These are phyloP conservation scores for Limnephilus rhombicus DNA, from an alignment of 2,888 invertebrate genomes.

Conservation along the genomic window DNA sequence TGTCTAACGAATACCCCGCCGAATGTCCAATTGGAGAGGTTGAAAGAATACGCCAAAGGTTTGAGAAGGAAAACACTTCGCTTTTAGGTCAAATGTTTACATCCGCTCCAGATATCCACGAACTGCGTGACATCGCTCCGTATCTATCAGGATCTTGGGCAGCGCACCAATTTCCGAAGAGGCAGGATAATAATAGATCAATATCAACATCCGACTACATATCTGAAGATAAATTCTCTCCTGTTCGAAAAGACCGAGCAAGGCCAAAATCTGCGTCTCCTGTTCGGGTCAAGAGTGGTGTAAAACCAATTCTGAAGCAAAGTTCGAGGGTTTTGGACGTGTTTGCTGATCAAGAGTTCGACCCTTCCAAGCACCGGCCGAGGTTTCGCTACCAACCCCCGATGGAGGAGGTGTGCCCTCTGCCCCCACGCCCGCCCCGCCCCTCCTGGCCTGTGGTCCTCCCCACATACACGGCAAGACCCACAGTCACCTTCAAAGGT, in stretches of 20 bases:
- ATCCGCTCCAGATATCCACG: slow-evolving; percentile 88
- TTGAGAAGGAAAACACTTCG: slow-evolving; percentile 79
- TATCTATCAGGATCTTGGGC: slow-evolving; percentile 89
- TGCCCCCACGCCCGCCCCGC: slow-evolving; percentile 75
- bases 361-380: slow-evolving; percentile 86
- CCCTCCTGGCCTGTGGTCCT: slow-evolving; percentile 70
- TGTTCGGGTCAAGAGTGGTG: slow-evolving; percentile 68
- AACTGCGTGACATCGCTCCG: slow-evolving; percentile 86
- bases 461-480: slow-evolving; percentile 71
- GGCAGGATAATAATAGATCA: slow-evolving; percentile 83
- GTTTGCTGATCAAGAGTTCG: slow-evolving; percentile 83
- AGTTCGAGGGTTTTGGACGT: slow-evolving; percentile 70
- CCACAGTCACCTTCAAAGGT: slow-evolving; percentile 88
- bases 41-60: slow-evolving; percentile 84
- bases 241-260: slow-evolving; percentile 72
- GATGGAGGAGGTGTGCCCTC: slow-evolving; percentile 74
- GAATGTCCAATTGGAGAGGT: slow-evolving; percentile 83
- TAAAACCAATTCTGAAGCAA: slow-evolving; percentile 74
- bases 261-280: slow-evolving; percentile 73
- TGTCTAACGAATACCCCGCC: slow-evolving; percentile 73
- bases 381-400: slow-evolving; percentile 87
- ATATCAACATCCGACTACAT: slow-evolving; percentile 76
- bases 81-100: slow-evolving; percentile 88
- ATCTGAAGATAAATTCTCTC: slow-evolving; percentile 68
- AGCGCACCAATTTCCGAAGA: slow-evolving; percentile 87